Evolutionary conservation across 2,113 vertebrate genomes (phyloP), one percentile per base, ranked within the genome.

Genomic region (Phoxinus phoxinus): DNA sequence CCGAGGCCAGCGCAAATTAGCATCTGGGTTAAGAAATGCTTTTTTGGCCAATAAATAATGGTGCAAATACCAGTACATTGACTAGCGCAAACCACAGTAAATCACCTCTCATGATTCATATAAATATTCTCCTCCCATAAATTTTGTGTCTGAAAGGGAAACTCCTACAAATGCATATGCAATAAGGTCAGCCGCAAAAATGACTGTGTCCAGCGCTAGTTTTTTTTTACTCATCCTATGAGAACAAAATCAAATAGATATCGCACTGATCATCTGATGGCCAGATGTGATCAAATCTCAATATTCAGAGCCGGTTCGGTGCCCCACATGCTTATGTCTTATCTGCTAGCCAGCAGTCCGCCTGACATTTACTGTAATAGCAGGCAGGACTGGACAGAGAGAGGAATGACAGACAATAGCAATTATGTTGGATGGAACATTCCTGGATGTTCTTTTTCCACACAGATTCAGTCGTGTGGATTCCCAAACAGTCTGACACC

Each of bases 231-330:
- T 48, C 3, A 71, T 44, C n/a, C 78, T 10, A 9, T 21, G 30
- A 61, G 53, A 5, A 41, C 51, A 71, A 83, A 85, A 48, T n/a
- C 63, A 37, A 32, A 44, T 9, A 74, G 59, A 19, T 65, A 79
- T 9, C 46, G n/a, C 27, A 32, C 23, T 30, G 48, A 58, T 56
- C 84, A 71, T 44, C 84, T 56, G 69, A 75, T 32, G 73, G 58
- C 67, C 79, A 88, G 84, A 86, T 19, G 81, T 86, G 69, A 69
- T 77, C 63, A 77, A 73, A 88, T 80, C 67, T 86, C 81, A 56
- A 61, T 37, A 56, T 78, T 79, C 44, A 48, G 80, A 88, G 79
- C 48, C 46, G 48, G 78, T 32, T 58, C 56, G 25, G 73, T 74
- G 75, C 30, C 23, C 41, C 25, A 48, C 58, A 84, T 65, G 67